Percentiles rank a stretch among this genome's conserved stretches.
Conservation (phyloP, 2,797 vertebrate genomes). For the Poecile montanus region DNA sequence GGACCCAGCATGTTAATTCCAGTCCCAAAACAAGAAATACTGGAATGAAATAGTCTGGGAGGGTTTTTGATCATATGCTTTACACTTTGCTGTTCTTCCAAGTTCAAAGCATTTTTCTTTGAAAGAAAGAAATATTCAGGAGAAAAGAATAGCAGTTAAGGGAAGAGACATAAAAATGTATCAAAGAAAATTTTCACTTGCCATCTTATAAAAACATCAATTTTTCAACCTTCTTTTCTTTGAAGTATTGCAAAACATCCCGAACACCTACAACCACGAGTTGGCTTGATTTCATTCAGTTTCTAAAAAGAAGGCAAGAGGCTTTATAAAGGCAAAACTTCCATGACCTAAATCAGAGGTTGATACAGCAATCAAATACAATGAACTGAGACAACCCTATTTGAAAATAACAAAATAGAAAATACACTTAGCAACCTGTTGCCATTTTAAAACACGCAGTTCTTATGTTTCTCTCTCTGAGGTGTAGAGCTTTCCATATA, state of each 20-base stretch:
- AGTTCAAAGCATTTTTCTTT: conserved; percentile 12
- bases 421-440: neutral
- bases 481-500: neutral
- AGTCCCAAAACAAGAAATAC: conserved; percentile 30
- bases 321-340: conserved; percentile 9
- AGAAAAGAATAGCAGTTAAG: neutral
- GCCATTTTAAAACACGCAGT: neutral
- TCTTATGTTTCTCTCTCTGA: neutral
- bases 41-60: conserved; percentile 24
- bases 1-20: neutral
- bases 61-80: neutral
- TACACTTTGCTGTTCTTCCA: neutral
- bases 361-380: neutral
- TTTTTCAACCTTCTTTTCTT: neutral
- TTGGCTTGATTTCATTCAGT: neutral
- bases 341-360: neutral
- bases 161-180: neutral
- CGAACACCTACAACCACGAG: neutral
- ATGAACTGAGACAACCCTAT: neutral
- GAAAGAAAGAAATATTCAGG: neutral
- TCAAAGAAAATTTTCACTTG: neutral
- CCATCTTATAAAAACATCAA: neutral
- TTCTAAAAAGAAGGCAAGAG: conserved; percentile 8
- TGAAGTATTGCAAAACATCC: neutral
- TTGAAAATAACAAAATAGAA: neutral